These are phyloP conservation scores for Perognathus longimembris DNA, from an alignment of 2,113 vertebrate species.

Conservation along the genomic window DNA sequence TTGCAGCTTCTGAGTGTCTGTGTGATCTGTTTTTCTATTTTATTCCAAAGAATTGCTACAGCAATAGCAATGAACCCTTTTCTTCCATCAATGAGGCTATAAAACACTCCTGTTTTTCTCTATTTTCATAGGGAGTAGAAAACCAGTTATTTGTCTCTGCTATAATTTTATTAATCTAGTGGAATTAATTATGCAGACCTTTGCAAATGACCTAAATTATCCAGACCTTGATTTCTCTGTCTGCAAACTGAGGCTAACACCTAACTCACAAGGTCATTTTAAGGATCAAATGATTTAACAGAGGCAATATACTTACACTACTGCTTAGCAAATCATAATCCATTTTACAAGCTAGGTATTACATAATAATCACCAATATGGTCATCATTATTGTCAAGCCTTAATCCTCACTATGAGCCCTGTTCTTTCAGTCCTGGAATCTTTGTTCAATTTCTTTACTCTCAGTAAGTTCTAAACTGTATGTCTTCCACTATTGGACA, in stretches of 20 bases:
- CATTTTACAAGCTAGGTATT: conserved; percentile 20
- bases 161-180: not conserved
- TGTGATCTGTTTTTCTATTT: not conserved
- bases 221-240: not conserved
- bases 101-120: not conserved
- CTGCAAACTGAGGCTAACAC: not conserved
- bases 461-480: not conserved
- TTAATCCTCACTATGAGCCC: not conserved
- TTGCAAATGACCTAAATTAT: not conserved
- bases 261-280: not conserved
- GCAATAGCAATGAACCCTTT: not conserved
- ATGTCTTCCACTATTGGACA: not conserved
- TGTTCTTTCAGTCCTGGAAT: not conserved
- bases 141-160: not conserved
- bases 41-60: not conserved
- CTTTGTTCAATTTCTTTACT: not conserved
- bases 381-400: not conserved
- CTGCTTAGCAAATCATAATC: not conserved
- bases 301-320: not conserved
- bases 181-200: not conserved
- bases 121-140: not conserved
- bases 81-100: not conserved
- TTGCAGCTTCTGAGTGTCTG: not conserved
- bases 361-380: not conserved
- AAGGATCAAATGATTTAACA: conserved; percentile 5